phyloP scores from a whole-genome alignment of 2,113 vertebrate genomes.

The Numenius arquata region DNA sequence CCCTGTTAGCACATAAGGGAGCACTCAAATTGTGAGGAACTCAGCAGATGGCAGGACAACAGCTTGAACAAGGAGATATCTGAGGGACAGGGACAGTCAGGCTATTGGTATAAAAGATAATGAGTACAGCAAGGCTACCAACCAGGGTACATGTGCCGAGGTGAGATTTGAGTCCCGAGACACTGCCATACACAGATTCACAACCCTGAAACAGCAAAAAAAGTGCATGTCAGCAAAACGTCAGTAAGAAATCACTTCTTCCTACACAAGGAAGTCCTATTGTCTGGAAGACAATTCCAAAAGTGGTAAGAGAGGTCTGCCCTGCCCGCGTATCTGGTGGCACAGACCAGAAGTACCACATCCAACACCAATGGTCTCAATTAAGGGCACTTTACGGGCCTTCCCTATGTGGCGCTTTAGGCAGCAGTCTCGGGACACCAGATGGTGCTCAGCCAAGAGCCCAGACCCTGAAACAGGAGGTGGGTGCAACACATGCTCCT shows the following conservation, averaged over 20 bases:
- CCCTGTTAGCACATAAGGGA: not conserved
- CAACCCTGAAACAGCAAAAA: conserved; percentile 80
- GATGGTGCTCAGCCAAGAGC: not conserved
- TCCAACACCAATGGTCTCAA: not conserved
- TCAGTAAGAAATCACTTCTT: not conserved
- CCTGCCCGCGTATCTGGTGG: not conserved
- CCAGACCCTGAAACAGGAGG: not conserved
- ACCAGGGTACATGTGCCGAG: conserved; percentile 90
- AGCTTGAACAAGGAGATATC: not conserved
- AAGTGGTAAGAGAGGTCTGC: not conserved
- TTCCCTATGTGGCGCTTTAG: not conserved
- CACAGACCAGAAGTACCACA: not conserved
- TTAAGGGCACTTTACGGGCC: not conserved
- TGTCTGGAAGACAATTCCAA: not conserved
- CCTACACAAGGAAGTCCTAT: not conserved
- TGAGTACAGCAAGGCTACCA: conserved; percentile 41
- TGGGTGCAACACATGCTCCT: not conserved
- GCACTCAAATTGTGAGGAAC: not conserved
- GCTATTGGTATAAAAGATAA: not conserved
- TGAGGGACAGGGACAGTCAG: not conserved
- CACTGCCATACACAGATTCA: conserved; percentile 87
- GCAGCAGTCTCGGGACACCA: not conserved
- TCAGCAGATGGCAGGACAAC: not conserved
- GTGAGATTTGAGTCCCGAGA: conserved; percentile 94
- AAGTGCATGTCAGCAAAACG: not conserved